These are phyloP conservation scores for Calephelis nemesis DNA, from an alignment of 1,140 invertebrate genomes.

Conservation along the genomic window DNA sequence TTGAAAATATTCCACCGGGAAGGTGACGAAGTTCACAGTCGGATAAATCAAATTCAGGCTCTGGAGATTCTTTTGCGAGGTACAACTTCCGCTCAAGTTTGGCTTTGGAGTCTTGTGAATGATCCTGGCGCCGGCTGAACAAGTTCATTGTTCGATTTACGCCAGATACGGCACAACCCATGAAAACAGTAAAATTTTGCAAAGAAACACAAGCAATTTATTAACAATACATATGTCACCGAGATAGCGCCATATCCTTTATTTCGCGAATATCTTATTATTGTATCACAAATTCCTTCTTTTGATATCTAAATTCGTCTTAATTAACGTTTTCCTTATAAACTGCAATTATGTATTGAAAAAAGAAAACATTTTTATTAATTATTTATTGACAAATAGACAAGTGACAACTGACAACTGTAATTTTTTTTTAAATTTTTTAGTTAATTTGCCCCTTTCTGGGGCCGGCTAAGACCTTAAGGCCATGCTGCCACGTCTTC, in stretches of 20 bases:
- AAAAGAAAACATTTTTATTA: too few relatives aligned
- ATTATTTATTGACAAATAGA: too few relatives aligned
- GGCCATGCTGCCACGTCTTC: too few relatives aligned
- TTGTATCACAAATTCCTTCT: not conserved
- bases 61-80: conserved; percentile 87
- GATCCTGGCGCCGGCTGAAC: conserved; percentile 52
- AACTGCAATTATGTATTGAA: too few relatives aligned
- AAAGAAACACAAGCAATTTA: conserved; percentile 18
- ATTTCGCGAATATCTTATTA: not conserved
- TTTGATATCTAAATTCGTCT: too few relatives aligned
- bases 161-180: conserved; percentile 74
- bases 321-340: too few relatives aligned
- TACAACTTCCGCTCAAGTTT: conserved; percentile 86
- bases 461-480: too few relatives aligned
- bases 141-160: conserved; percentile 66
- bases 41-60: conserved; percentile 87
- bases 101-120: conserved; percentile 79
- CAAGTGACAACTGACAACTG: too few relatives aligned
- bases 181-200: conserved; percentile 42
- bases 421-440: too few relatives aligned
- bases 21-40: conserved; percentile 85
- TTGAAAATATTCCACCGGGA: conserved; percentile 86
- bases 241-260: conserved; percentile 34
- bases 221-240: conserved; percentile 41
- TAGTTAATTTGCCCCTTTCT: too few relatives aligned